Percentiles rank a stretch among this genome's conserved stretches.
These are phyloP conservation scores for Psittacara wagleri DNA, from an alignment of 2,113 vertebrate species.

Conservation along the genomic window DNA sequence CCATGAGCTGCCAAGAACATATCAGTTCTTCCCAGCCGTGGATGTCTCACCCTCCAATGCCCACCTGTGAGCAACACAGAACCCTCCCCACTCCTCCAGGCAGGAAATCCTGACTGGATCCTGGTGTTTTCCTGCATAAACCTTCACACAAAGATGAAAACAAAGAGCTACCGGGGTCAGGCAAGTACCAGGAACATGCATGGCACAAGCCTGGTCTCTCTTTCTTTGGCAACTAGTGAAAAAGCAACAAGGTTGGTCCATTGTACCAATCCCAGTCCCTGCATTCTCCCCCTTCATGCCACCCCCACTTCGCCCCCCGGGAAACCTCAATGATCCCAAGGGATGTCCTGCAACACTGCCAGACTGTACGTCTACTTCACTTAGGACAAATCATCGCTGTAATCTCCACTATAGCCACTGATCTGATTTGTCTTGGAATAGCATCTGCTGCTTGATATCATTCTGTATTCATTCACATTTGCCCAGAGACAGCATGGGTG, in stretches of 20 bases:
- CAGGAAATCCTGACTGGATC: neutral
- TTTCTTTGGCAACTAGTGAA: neutral
- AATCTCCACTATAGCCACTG: neutral
- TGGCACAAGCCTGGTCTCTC: neutral
- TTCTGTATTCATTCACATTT: neutral
- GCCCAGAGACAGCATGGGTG: neutral
- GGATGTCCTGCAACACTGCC: neutral
- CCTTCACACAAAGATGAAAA: neutral
- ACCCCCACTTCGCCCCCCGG: neutral
- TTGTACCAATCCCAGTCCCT: neutral
- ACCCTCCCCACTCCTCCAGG: neutral
- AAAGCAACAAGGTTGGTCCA: neutral
- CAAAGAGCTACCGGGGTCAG: neutral
- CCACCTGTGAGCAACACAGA: neutral
- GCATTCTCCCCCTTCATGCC: fast-evolving
- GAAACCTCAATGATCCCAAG: neutral
- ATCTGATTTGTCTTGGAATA: conserved; percentile 1
- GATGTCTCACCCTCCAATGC: neutral
- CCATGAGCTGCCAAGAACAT: neutral
- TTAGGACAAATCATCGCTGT: neutral
- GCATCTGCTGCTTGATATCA: neutral
- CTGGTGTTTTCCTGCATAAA: neutral
- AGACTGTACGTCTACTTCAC: neutral
- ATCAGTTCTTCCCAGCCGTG: fast-evolving
- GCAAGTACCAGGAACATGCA: fast-evolving